These are phyloP conservation scores for Cacatua alba DNA, from an alignment of 2,113 vertebrate genomes.

Conservation along the genomic window DNA sequence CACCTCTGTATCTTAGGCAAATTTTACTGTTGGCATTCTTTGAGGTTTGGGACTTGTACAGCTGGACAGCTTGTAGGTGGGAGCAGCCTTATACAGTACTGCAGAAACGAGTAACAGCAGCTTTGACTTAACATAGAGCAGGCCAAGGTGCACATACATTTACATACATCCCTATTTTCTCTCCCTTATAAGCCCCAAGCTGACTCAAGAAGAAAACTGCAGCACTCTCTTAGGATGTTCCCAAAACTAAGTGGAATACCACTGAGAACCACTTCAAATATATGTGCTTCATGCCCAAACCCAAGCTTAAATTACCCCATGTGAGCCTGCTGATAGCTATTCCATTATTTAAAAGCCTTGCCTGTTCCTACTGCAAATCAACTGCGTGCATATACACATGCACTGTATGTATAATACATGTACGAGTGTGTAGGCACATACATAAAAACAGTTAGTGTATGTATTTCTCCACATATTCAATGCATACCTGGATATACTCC, in stretches of 20 bases:
- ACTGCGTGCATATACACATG: neutral
- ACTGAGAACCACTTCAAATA: slow-evolving; percentile 23
- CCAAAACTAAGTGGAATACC: neutral
- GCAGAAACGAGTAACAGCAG: neutral
- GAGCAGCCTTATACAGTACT: neutral
- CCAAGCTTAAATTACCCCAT: neutral
- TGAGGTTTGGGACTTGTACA: neutral
- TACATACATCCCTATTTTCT: neutral
- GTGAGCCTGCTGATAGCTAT: slow-evolving; percentile 15
- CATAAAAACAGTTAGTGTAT: neutral
- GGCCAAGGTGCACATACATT: neutral
- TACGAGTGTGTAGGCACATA: neutral
- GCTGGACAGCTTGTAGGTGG: neutral
- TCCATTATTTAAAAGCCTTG: slow-evolving; percentile 24
- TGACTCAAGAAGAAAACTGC: neutral
- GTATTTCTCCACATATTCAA: neutral
- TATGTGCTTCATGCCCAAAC: neutral
- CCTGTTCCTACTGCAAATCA: neutral
- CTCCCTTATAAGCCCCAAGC: neutral
- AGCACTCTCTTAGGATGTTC: neutral
- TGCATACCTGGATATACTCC: neutral
- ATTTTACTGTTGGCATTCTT: neutral
- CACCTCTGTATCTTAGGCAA: fast-evolving
- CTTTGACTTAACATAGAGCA: neutral
- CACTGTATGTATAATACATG: neutral